phyloP scores from a whole-genome alignment of 2,888 invertebrate genomes.

The Zaprionus lineosus region DNA sequence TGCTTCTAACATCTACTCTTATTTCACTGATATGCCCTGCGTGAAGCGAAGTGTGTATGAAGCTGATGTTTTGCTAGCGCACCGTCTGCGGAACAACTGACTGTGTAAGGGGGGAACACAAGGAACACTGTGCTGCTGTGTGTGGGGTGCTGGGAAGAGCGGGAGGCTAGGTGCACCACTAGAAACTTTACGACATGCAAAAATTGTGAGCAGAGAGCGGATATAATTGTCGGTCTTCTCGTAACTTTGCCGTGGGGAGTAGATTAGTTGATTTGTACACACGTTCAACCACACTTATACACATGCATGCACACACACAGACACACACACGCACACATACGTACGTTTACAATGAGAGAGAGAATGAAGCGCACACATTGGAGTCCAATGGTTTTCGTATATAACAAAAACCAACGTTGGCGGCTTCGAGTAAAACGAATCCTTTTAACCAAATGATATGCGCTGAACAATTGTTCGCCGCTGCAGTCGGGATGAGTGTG shows the following conservation, averaged over 20 bases:
- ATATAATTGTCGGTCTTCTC: constrained; percentile 80
- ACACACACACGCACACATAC: constrained; percentile 1
- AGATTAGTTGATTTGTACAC: constrained; percentile 76
- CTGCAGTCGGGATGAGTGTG: constrained; percentile 40
- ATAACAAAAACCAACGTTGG: constrained; percentile 36
- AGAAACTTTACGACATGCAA: constrained; percentile 78
- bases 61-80: constrained; percentile 32
- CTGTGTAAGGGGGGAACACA: neutral
- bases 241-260: constrained; percentile 78
- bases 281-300: constrained; percentile 24
- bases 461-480: constrained; percentile 74
- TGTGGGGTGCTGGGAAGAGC: neutral
- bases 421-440: constrained; percentile 68
- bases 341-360: constrained; percentile 9
- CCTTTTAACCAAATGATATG: constrained; percentile 81
- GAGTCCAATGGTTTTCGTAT: constrained; percentile 33
- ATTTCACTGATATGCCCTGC: constrained; percentile 1
- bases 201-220: constrained; percentile 79
- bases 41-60: constrained; percentile 22
- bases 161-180: constrained; percentile 61
- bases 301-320: constrained; percentile 20
- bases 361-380: neutral
- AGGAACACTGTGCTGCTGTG: neutral
- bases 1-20: too few relatives aligned
- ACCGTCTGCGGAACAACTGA: constrained; percentile 38